Conservation (phyloP, 2,797 vertebrate genomes). For the Tenualosa ilisha region DNA sequence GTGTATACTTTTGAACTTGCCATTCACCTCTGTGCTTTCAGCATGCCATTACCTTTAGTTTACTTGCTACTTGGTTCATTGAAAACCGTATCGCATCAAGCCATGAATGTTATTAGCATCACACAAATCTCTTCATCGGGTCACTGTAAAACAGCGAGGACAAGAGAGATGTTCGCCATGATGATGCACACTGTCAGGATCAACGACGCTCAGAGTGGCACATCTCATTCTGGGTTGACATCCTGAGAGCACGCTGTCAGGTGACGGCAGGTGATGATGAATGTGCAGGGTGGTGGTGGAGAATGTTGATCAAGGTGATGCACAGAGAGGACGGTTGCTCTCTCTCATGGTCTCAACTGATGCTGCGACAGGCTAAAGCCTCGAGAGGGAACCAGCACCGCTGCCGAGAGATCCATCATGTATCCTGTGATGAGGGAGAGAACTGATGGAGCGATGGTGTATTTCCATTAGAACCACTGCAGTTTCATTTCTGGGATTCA, state of each 20-base stretch:
- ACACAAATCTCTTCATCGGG: slow-evolving; percentile 1
- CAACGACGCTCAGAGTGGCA: background rate
- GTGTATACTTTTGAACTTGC: background rate
- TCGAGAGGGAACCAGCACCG: background rate
- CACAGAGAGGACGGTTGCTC: background rate
- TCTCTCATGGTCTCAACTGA: background rate
- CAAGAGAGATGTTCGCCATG: background rate
- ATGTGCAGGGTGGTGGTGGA: background rate
- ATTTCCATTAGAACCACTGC: background rate
- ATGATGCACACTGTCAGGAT: background rate
- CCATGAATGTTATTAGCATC: background rate
- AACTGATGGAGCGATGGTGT: background rate
- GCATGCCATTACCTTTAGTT: background rate
- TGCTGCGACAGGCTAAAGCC: background rate
- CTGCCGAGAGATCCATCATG: background rate
- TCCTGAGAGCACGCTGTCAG: background rate
- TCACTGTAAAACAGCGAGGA: background rate
- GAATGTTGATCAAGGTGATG: slow-evolving; percentile 22
- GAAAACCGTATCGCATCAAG: slow-evolving; percentile 17
- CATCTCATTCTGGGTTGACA: background rate
- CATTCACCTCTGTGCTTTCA: background rate
- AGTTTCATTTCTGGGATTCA: background rate
- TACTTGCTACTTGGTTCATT: background rate
- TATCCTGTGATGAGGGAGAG: background rate
- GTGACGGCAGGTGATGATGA: slow-evolving; percentile 11